Evolutionary conservation across 2,888 invertebrate species (phyloP).

Genomic region (Ditula angustiorana): DNA sequence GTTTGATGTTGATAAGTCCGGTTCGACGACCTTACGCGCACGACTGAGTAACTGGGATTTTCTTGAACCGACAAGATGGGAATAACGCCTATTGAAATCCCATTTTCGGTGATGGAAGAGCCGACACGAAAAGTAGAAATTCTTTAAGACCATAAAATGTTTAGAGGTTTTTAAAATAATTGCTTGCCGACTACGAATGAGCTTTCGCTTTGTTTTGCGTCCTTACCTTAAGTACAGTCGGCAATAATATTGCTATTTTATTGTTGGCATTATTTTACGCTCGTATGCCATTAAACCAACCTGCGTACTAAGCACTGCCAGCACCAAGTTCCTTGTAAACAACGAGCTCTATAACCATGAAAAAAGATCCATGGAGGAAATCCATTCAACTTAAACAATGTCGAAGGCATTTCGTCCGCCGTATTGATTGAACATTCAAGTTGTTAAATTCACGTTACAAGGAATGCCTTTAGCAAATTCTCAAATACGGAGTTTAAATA

Average conservation of each 20-base stretch:
- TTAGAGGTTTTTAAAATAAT: not conserved
- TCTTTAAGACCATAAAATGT: not conserved
- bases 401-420: slow-evolving; percentile 20
- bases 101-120: slow-evolving; percentile 14
- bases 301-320: not conserved
- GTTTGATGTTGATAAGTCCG: slow-evolving; percentile 78
- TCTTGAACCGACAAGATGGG: slow-evolving; percentile 66
- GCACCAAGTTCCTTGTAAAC: slow-evolving; percentile 4
- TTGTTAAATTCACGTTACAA: slow-evolving; percentile 41
- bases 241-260: slow-evolving; percentile 1
- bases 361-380: slow-evolving; percentile 3
- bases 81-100: slow-evolving; percentile 46
- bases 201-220: not conserved
- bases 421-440: slow-evolving; percentile 32
- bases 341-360: slow-evolving; percentile 13
- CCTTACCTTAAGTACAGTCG: not conserved
- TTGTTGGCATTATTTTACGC: not conserved
- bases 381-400: slow-evolving; percentile 12
- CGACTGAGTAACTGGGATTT: slow-evolving; percentile 71
- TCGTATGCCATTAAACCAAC: not conserved
- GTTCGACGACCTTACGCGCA: slow-evolving; percentile 76
- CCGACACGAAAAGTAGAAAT: not conserved
- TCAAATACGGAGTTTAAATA: slow-evolving; percentile 51
- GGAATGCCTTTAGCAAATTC: slow-evolving; percentile 48
- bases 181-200: no score